These are phyloP conservation scores for Danio aesculapii DNA, from an alignment of 2,797 vertebrate genomes.

Conservation along the genomic window DNA sequence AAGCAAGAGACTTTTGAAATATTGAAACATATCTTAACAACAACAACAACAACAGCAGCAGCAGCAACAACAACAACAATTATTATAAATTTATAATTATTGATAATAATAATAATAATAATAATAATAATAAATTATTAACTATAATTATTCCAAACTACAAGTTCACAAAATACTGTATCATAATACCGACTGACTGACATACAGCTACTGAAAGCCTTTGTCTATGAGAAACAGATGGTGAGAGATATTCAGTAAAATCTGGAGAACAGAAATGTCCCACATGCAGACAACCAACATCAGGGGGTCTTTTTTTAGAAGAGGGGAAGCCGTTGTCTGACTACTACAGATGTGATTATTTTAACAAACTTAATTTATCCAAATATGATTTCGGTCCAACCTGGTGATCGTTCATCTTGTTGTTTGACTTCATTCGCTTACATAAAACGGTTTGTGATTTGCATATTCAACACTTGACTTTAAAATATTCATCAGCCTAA, in stretches of 20 bases:
- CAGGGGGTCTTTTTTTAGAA: neutral
- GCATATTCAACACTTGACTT: constrained; percentile 40
- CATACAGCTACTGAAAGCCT: constrained; percentile 63
- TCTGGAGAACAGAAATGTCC: constrained; percentile 51
- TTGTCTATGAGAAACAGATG: constrained; percentile 65
- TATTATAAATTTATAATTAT: too few relatives aligned
- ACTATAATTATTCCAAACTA: too few relatives aligned
- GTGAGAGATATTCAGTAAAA: constrained; percentile 59
- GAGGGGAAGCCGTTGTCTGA: neutral
- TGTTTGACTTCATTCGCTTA: neutral
- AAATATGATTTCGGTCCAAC: neutral
- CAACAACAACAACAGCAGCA: too few relatives aligned
- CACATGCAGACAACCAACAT: constrained; percentile 8
- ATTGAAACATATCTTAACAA: too few relatives aligned
- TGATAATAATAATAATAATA: too few relatives aligned
- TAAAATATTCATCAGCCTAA: constrained; percentile 36
- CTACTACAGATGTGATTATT: constrained; percentile 8
- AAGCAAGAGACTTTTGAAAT: too few relatives aligned
- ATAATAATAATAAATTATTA: too few relatives aligned
- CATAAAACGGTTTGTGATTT: constrained; percentile 18
- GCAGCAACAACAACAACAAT: too few relatives aligned
- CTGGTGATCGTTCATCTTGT: constrained; percentile 38
- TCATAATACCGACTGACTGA: neutral
- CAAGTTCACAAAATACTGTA: too few relatives aligned
- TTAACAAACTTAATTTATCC: constrained; percentile 4